Evolutionary conservation across 2,113 vertebrate species (phyloP).

Genomic region (Delphinus delphis): DNA sequence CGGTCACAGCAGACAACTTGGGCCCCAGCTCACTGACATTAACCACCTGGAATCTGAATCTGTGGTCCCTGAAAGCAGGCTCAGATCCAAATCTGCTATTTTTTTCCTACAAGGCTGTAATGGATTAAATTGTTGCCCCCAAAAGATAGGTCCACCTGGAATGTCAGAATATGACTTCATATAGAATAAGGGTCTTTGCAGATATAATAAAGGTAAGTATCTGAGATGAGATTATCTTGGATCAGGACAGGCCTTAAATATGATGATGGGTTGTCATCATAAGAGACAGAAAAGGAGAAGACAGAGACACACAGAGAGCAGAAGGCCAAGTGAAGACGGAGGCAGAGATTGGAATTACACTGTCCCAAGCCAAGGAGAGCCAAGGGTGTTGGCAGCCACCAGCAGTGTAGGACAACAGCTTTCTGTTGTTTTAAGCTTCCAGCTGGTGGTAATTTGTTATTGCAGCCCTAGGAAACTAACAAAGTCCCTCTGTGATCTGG

Average conservation of each 20-base stretch:
- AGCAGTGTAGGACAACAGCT: neutral
- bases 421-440: neutral
- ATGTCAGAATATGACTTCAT: neutral
- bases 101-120: neutral
- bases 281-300: neutral
- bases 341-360: neutral
- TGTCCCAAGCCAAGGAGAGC: neutral
- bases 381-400: neutral
- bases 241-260: neutral
- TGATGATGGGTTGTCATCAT: neutral
- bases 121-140: neutral
- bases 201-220: neutral
- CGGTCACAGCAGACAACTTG: rapidly evolving
- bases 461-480: neutral
- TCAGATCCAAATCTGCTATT: neutral
- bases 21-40: rapidly evolving
- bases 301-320: neutral
- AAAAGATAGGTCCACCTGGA: neutral
- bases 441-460: too few species aligned
- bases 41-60: neutral
- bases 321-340: neutral
- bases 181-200: neutral
- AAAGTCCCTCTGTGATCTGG: neutral
- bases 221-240: neutral
- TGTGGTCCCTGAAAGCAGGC: neutral